Conservation (phyloP, 2,113 vertebrate genomes). For the Paradisaea rubra region DNA sequence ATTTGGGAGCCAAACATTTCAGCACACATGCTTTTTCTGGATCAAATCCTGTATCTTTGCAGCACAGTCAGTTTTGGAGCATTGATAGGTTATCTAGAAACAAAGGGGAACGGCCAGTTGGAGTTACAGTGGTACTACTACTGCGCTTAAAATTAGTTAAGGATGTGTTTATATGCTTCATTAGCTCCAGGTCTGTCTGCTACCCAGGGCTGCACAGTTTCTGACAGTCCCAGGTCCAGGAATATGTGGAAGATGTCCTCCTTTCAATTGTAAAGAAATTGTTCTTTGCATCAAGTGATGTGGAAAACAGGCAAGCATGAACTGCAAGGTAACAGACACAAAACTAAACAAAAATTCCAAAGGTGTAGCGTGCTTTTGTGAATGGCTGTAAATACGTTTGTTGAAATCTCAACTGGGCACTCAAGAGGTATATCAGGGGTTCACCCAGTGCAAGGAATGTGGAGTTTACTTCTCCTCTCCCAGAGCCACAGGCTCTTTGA, state of each 20-base stretch:
- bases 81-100: background rate
- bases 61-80: background rate
- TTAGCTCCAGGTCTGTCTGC: background rate
- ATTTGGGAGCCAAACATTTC: background rate
- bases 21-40: background rate
- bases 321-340: background rate
- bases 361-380: background rate
- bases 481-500: background rate
- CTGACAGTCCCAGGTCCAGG: background rate
- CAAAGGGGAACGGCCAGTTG: background rate
- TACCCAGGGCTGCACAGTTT: background rate
- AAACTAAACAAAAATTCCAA: background rate
- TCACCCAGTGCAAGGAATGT: background rate
- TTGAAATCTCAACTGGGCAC: background rate
- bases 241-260: background rate
- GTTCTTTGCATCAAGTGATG: background rate
- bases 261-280: background rate
- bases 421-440: background rate
- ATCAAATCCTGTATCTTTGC: background rate
- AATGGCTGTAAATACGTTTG: background rate
- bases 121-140: background rate
- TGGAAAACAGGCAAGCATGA: background rate
- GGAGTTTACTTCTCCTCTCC: background rate
- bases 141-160: background rate
- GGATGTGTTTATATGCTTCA: background rate